These are phyloP conservation scores for Chitala chitala DNA, from an alignment of 2,113 vertebrate genomes.

Conservation along the genomic window DNA sequence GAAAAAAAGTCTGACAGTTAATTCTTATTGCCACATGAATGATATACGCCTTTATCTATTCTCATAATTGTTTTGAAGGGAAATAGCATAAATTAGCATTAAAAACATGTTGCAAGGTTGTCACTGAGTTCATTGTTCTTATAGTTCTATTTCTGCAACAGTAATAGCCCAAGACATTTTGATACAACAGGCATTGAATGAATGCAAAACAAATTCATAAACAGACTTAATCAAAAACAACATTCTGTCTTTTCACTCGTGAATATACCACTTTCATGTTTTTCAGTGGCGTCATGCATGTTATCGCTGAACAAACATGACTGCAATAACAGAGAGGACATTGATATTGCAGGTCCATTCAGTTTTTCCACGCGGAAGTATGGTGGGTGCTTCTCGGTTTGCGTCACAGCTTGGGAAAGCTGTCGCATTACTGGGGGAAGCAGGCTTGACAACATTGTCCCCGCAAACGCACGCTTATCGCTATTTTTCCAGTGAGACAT, in stretches of 20 bases:
- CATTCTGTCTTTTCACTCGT: constrained; percentile 45
- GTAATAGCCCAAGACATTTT: no score
- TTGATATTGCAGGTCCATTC: constrained; percentile 21
- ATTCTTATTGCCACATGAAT: no score
- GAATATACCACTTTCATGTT: constrained; percentile 50
- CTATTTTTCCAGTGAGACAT: neutral
- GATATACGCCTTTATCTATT: no score
- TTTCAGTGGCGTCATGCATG: constrained; percentile 25
- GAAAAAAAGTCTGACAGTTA: no score
- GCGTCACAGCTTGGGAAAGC: constrained; percentile 13
- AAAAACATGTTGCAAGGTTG: no score
- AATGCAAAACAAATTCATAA: neutral
- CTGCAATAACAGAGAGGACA: constrained; percentile 55
- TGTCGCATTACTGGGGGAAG: neutral
- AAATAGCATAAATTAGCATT: no score
- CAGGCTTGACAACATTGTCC: neutral
- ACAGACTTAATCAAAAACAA: neutral
- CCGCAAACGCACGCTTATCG: neutral
- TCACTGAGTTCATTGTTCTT: neutral
- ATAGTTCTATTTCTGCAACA: no score
- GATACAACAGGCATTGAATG: neutral
- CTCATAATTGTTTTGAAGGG: no score
- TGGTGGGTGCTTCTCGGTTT: neutral
- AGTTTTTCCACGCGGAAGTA: constrained; percentile 40
- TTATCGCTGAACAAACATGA: constrained; percentile 69